Base-by-base conservation (phyloP, 1,140 invertebrate genomes). In the Drosophila kikkawai region DNA sequence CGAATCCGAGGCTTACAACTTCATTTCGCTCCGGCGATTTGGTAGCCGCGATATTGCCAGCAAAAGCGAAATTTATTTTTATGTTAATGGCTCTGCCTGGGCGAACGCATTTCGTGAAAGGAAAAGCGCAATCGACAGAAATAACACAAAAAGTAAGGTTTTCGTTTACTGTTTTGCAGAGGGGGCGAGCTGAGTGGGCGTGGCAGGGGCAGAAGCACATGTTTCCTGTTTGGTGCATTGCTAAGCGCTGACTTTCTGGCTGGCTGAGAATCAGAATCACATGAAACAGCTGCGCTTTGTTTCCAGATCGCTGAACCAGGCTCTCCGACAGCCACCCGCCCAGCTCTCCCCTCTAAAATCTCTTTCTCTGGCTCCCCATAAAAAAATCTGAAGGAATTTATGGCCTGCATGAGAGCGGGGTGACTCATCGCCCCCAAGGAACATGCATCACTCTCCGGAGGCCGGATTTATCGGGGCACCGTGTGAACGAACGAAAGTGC, bases 41-140 rank as follows among this genome's bases (percentile, higher is more conserved):
- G 83, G 80, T 86, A 80, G 83, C 80, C 36, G 73, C 80, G 83
- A 88, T 90, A 86, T 51, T 63, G 67, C 64, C 50, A 45, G 67
- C 82, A 85, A 84, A 84, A 87, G 84, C 84, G 83, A 87, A 87
- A 84, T 88, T 87, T 79, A 87, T 87, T 83, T 87, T 86, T 87
- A 86, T 86, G 83, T 86, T 84, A 85, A 84, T 84, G 82, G 82
- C 73, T 80, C 60, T 73, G 75, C 82, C 66, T 75, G 69, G 50
- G 64, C 79, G 80, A 81, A 82, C 83, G 83, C 80, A 79, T 67
- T 88, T 83, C 84, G 83, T 87, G 83, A 87, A 87, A 87, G 83
- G 83, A 87, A 87, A 87, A 87, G 84, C 83, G 64, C 66, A 42
- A 69, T 51, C 39, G 55, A 57, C 45, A 37, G 29, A 75, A 44